A percentile compares a stretch with the other conserved stretches of the same genome.
These are phyloP conservation scores for Tyto alba DNA, from an alignment of 2,113 vertebrate genomes.

Conservation along the genomic window DNA sequence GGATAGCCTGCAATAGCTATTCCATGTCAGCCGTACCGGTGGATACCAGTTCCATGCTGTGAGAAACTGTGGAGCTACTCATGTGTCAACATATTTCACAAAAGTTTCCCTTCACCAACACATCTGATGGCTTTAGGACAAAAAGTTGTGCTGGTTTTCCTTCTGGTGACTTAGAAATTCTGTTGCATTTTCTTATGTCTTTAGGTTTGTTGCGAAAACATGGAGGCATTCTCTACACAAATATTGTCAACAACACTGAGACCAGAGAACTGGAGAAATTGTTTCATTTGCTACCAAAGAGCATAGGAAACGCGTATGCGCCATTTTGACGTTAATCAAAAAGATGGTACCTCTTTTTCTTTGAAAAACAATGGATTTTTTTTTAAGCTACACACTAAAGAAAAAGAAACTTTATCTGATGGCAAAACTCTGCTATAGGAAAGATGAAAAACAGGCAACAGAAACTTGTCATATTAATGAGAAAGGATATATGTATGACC, in stretches of 20 bases:
- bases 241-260: not conserved
- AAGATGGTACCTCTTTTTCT: not conserved
- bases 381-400: not conserved
- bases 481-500: not conserved
- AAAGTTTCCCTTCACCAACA: not conserved
- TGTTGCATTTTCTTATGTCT: not conserved
- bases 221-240: not conserved
- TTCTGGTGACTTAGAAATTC: not conserved
- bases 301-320: not conserved
- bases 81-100: not conserved
- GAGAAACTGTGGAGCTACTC: not conserved
- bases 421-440: not conserved
- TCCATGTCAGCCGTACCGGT: not conserved
- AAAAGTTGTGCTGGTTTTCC: not conserved
- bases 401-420: not conserved
- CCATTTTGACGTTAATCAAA: not conserved
- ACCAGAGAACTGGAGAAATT: not conserved
- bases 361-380: not conserved
- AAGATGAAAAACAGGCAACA: not conserved
- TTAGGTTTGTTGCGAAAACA: not conserved
- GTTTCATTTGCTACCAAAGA: not conserved
- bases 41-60: not conserved
- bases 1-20: not conserved
- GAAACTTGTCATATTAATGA: not conserved
- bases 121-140: not conserved